Evolutionary conservation across 2,797 vertebrate species (phyloP), one percentile per base, ranked within the genome.

Genomic region (Halcyon badia): DNA sequence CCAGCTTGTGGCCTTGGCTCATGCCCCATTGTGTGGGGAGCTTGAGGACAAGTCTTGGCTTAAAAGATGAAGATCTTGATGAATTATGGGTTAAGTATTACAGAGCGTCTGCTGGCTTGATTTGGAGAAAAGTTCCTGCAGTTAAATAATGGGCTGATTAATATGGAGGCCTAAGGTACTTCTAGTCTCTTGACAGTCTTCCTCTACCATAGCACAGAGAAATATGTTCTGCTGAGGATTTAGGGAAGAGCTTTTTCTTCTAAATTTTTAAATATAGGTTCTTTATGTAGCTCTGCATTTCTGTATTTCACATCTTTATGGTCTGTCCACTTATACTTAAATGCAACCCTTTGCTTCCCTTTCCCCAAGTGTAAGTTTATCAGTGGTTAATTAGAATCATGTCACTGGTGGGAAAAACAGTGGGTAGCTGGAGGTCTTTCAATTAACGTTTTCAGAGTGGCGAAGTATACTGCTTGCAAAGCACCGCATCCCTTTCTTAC

Each of bases 1-100:
- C 98, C 97, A 98, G 93, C 76, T 94, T 97, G 95, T 96, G 90
- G 95, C 94, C 89, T 79, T 97, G 96, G 97, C 96, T 87, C 73
- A 19, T 94, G 70, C 94, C 94, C 86, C 49, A 21, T 95, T 88
- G 49, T 91, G 76, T 87, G 93, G 76, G 89, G 80, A 97, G 78
- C 84, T 57, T 87, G 86, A 94, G 93, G 92, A 96, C 91, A 91
- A 89, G 69, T 58, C 88, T 94, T 97, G 97, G 94, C 95, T 89
- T 96, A 42, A 28, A 94, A 92, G 66, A 81, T 72, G 79, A 96
- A 94, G 93, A 96, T 75, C 66, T 85, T 97, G 97, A 97, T 97
- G 97, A 98, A 96, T 97, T 98, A 97, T 96, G 84, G 95, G 94
- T 97, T 97, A 97, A 93, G 95, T 97, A 97, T 98, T 97, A 97